A percentile compares a stretch with the other conserved stretches of the same genome.
Evolutionary conservation across 2,113 vertebrate genomes (phyloP).

Genomic region (Corynorhinus townsendii): DNA sequence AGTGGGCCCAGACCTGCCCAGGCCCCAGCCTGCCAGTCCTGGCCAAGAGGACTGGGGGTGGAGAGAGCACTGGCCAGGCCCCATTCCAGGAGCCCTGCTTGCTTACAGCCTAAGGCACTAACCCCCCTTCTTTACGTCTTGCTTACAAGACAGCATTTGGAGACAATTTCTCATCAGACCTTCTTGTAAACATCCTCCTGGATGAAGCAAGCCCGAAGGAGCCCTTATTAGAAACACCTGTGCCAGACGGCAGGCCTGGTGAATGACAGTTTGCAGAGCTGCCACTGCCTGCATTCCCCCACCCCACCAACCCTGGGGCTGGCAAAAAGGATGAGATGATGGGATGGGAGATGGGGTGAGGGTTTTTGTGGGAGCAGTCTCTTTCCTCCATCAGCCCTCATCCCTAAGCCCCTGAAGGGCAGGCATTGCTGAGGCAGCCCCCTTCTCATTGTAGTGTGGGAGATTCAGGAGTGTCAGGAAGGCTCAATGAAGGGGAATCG

Average conservation of each 20-base stretch:
- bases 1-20: constrained; percentile 67
- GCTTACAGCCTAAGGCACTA: constrained; percentile 65
- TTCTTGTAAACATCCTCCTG: constrained; percentile 78
- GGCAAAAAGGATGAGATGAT: background rate
- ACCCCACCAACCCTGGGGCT: constrained; percentile 38
- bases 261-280: constrained; percentile 73
- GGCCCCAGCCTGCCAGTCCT: constrained; percentile 63
- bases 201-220: constrained; percentile 67
- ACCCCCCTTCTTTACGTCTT: constrained; percentile 63
- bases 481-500: background rate
- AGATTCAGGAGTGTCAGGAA: background rate
- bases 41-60: constrained; percentile 39
- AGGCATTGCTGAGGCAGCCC: background rate
- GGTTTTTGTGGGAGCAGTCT: background rate
- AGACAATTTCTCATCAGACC: constrained; percentile 79
- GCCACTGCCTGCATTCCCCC: background rate
- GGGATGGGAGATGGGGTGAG: background rate
- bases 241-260: constrained; percentile 58
- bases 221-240: constrained; percentile 77
- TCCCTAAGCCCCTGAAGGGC: background rate
- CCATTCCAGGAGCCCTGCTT: constrained; percentile 58
- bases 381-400: background rate
- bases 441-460: background rate
- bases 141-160: constrained; percentile 79
- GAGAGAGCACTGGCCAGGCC: constrained; percentile 55